These are phyloP conservation scores for Rotaria magnacalcarata DNA, from an alignment of 2,888 invertebrate species.

Conservation along the genomic window DNA sequence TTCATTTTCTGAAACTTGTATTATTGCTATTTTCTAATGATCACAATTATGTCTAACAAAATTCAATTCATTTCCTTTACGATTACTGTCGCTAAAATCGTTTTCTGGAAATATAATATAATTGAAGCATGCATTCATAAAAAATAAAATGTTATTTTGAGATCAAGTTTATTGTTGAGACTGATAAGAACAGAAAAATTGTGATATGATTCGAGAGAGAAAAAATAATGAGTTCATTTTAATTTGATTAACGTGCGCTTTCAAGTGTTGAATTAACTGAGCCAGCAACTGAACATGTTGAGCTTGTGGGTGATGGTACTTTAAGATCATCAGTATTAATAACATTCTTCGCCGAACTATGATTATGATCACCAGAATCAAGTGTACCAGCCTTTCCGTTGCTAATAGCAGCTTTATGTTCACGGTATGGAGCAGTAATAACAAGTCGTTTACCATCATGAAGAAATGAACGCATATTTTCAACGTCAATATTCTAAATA, in stretches of 20 bases:
- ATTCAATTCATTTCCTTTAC: no score
- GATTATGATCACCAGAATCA: not conserved
- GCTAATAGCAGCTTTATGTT: not conserved
- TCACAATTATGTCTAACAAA: no score
- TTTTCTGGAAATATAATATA: no score
- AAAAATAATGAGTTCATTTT: not conserved
- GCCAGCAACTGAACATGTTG: constrained; percentile 1
- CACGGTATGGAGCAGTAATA: constrained; percentile 6
- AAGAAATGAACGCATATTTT: constrained; percentile 28
- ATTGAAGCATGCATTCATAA: no score
- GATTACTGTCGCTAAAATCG: no score
- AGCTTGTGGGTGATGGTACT: not conserved
- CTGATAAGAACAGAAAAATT: not conserved
- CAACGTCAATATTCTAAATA: not conserved
- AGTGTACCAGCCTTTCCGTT: not conserved
- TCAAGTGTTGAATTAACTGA: constrained; percentile 3
- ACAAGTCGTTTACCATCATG: constrained; percentile 20
- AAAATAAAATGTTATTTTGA: not conserved
- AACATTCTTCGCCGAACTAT: not conserved
- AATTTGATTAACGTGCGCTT: not conserved
- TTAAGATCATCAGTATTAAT: not conserved
- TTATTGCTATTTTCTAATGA: no score
- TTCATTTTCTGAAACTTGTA: no score
- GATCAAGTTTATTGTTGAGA: not conserved
- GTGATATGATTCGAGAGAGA: not conserved